phyloP scores from a whole-genome alignment of 1,140 invertebrate species.

The Drosophila mauritiana region DNA sequence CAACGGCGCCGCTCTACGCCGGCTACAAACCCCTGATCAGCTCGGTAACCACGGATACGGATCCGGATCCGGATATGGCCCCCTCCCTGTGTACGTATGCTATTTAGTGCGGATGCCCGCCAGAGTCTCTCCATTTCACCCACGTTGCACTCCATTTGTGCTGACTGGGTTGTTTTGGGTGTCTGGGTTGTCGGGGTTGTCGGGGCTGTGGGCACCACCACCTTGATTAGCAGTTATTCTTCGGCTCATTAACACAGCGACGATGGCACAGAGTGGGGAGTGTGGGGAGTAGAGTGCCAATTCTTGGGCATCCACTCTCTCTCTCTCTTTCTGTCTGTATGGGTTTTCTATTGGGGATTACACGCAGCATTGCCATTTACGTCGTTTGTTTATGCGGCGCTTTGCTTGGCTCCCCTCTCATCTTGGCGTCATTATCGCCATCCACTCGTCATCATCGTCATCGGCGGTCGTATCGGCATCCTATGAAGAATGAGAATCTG shows the following conservation, averaged over 20 bases:
- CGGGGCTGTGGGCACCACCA: too few relatives aligned
- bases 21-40: slow-evolving; percentile 5
- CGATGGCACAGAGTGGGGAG: neutral
- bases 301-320: slow-evolving; percentile 6
- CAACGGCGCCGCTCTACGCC: slow-evolving; percentile 16
- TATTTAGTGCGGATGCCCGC: slow-evolving; percentile 1
- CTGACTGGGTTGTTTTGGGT: slow-evolving; percentile 20
- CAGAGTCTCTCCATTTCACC: slow-evolving; percentile 12
- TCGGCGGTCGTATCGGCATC: neutral
- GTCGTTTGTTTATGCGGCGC: slow-evolving; percentile 24
- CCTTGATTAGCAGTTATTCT: slow-evolving; percentile 19
- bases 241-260: slow-evolving; percentile 28
- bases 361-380: slow-evolving; percentile 22
- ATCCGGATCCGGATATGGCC: neutral
- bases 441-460: slow-evolving; percentile 14
- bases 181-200: slow-evolving; percentile 3
- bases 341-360: neutral
- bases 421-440: neutral
- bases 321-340: neutral
- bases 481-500: neutral
- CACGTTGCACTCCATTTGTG: slow-evolving; percentile 25
- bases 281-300: neutral
- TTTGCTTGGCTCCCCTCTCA: neutral
- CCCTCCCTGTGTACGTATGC: slow-evolving; percentile 16
- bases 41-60: neutral